Evolutionary conservation across 2,113 vertebrate species (phyloP).

Genomic region (Centropus bengalensis): DNA sequence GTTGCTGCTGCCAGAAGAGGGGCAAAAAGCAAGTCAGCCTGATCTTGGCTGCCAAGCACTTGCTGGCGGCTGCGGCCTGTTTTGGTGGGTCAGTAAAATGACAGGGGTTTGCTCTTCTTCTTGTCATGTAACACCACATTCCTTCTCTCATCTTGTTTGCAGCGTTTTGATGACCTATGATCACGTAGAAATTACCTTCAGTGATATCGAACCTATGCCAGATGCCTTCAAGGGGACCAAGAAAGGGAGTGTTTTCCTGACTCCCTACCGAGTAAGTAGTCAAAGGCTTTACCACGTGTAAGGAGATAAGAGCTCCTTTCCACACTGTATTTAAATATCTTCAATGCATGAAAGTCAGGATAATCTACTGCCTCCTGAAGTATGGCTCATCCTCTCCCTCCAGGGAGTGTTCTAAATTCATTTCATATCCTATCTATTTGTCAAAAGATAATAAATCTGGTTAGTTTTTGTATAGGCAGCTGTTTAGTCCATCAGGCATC

Average conservation of each 20-base stretch:
- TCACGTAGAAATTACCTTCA: conserved; percentile 92
- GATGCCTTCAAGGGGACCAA: conserved; percentile 94
- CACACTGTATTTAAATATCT: background rate
- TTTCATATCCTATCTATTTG: background rate
- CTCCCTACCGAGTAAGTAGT: conserved; percentile 91
- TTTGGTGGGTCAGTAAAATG: background rate
- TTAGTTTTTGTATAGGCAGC: background rate
- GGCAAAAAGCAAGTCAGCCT: background rate
- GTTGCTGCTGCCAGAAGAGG: background rate
- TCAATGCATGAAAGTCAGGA: background rate
- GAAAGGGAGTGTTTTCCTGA: conserved; percentile 92
- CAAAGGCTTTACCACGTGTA: background rate
- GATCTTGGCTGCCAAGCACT: background rate
- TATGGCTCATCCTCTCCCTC: background rate
- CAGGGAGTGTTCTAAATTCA: background rate
- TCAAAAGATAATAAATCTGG: conserved; percentile 26
- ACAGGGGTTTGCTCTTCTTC: background rate
- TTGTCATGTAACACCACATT: background rate
- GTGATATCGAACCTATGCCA: conserved; percentile 85
- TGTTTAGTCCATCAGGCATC: background rate
- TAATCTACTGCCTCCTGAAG: background rate
- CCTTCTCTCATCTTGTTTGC: background rate
- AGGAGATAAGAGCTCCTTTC: background rate
- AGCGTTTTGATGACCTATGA: conserved; percentile 91
- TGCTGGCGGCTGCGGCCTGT: background rate